These are phyloP conservation scores for Drosophila varians DNA, from an alignment of 1,140 invertebrate species.

Conservation along the genomic window DNA sequence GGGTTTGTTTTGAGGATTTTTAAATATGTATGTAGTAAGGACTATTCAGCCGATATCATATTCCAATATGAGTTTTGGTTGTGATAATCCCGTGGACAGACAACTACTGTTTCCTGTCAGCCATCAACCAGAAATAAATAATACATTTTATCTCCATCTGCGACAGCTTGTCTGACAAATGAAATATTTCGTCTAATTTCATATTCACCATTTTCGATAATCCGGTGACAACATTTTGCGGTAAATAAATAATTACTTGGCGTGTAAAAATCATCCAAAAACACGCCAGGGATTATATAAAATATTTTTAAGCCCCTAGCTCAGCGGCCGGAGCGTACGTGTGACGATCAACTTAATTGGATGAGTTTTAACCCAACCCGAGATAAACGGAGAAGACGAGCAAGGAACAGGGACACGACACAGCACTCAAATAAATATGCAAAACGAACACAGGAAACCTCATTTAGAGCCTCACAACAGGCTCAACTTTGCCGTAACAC, in stretches of 20 bases:
- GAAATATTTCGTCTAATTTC: neutral
- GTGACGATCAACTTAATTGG: slow-evolving; percentile 19
- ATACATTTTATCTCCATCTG: too few relatives aligned
- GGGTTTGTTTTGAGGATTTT: neutral
- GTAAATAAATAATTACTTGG: neutral
- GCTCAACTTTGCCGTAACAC: slow-evolving; percentile 19
- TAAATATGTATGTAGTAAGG: neutral
- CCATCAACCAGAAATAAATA: neutral
- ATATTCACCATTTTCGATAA: neutral
- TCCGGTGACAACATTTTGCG: neutral
- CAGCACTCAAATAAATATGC: slow-evolving; percentile 7
- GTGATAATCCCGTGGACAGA: neutral
- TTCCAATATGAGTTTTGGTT: neutral
- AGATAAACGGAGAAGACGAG: neutral
- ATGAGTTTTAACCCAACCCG: slow-evolving; percentile 18
- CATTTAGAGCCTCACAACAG: neutral
- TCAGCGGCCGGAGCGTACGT: neutral
- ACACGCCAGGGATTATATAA: neutral
- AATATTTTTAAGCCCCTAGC: neutral
- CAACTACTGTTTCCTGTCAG: neutral
- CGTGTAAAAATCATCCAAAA: neutral
- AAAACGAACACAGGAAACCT: slow-evolving; percentile 11
- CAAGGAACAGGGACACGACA: slow-evolving; percentile 5
- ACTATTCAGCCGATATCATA: neutral
- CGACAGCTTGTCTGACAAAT: neutral